phyloP scores from a whole-genome alignment of 1,140 invertebrate genomes.

The Monochamus saltuarius region DNA sequence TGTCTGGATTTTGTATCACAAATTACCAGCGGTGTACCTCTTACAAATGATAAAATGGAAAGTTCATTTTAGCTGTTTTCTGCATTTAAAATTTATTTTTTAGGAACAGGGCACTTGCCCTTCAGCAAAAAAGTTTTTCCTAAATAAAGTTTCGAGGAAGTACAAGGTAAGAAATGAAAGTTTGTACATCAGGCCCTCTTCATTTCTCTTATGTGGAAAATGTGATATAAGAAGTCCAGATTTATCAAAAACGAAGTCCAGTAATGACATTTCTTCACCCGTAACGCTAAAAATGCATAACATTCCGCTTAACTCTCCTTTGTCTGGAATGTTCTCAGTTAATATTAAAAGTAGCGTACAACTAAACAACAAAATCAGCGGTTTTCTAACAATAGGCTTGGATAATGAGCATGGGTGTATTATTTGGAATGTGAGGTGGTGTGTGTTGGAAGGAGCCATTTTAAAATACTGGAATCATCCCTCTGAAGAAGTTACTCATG shows the following conservation, averaged over 20 bases:
- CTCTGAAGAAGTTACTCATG: slow-evolving; percentile 42
- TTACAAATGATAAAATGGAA: no score
- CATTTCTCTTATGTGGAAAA: slow-evolving; percentile 32
- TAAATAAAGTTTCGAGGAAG: slow-evolving; percentile 17
- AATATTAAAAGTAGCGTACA: slow-evolving; percentile 40
- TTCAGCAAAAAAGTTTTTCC: slow-evolving; percentile 41
- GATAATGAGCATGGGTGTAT: slow-evolving; percentile 31
- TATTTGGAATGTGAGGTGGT: slow-evolving; percentile 53
- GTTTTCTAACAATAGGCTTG: slow-evolving; percentile 51
- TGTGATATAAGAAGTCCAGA: slow-evolving; percentile 29
- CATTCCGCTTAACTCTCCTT: slow-evolving; percentile 38
- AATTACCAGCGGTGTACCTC: no score
- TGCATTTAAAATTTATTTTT: neutral
- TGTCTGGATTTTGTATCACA: no score
- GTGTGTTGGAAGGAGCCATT: slow-evolving; percentile 42
- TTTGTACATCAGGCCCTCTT: slow-evolving; percentile 20
- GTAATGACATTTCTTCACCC: neutral
- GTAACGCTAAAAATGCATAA: slow-evolving; percentile 31
- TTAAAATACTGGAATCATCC: slow-evolving; percentile 55
- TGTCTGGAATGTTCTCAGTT: slow-evolving; percentile 46
- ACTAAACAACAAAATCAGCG: slow-evolving; percentile 40
- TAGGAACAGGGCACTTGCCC: slow-evolving; percentile 34
- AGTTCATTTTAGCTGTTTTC: no score
- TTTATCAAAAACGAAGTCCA: slow-evolving; percentile 23
- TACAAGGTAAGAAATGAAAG: neutral